Evolutionary conservation across 2,888 invertebrate species (phyloP).

Genomic region (Ophion ellenae): DNA sequence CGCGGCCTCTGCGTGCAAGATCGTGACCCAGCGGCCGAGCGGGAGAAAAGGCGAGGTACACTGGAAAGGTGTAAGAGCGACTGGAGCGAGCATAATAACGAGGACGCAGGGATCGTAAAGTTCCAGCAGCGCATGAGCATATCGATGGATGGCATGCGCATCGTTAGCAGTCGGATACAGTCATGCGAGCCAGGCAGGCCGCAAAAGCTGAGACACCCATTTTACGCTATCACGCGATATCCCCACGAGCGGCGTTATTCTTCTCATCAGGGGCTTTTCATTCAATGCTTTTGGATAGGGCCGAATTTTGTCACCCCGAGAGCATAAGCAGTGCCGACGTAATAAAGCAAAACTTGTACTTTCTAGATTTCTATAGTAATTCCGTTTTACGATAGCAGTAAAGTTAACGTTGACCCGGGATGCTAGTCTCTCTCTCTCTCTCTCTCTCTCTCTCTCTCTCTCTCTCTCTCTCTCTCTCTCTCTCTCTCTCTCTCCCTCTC

Average conservation of each 20-base stretch:
- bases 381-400: too few relatives aligned
- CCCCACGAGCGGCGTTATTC: background rate
- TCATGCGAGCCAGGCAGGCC: background rate
- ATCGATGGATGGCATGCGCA: slow-evolving; percentile 52
- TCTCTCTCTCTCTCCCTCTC: too few relatives aligned
- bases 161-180: slow-evolving; percentile 48
- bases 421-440: too few relatives aligned
- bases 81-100: slow-evolving; percentile 60
- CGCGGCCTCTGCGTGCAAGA: slow-evolving; percentile 56
- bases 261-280: background rate
- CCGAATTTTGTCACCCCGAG: too few relatives aligned
- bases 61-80: slow-evolving; percentile 45
- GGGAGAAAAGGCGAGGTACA: slow-evolving; percentile 52
- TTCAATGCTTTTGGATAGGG: too few relatives aligned
- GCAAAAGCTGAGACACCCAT: slow-evolving; percentile 26
- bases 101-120: slow-evolving; percentile 61
- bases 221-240: slow-evolving; percentile 14
- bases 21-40: slow-evolving; percentile 57
- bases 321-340: too few relatives aligned
- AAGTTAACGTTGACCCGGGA: too few relatives aligned
- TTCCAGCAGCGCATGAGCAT: slow-evolving; percentile 44
- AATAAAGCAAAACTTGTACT: too few relatives aligned
- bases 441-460: too few relatives aligned
- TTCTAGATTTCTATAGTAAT: too few relatives aligned
- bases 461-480: too few relatives aligned